Evolutionary conservation across 2,888 invertebrate genomes (phyloP).

Genomic region (Odontocerum albicorne): DNA sequence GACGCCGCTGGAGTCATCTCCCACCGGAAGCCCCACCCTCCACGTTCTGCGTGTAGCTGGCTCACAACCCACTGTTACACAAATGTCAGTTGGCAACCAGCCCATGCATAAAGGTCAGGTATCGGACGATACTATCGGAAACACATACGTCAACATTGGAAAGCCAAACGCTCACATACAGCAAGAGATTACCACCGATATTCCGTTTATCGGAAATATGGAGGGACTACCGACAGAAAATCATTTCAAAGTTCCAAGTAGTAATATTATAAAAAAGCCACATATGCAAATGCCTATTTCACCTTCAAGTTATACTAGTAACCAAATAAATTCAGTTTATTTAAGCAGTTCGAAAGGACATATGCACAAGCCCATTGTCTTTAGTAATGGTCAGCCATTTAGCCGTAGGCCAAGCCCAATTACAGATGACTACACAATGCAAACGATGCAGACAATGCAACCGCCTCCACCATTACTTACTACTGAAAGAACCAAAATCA

Average conservation of each 20-base stretch:
- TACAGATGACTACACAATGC: conserved; percentile 43
- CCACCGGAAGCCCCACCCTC: conserved; percentile 25
- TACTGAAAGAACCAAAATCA: conserved; percentile 20
- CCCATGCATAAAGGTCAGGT: conserved; percentile 48
- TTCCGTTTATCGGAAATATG: conserved; percentile 5
- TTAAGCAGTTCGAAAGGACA: conserved; percentile 8
- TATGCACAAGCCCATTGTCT: background rate
- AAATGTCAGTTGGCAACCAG: conserved; percentile 35
- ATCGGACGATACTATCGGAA: conserved; percentile 45
- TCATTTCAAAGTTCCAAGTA: conserved; percentile 44
- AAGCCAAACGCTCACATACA: conserved; percentile 50
- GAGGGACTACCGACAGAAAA: conserved; percentile 23
- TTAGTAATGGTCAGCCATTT: conserved; percentile 31
- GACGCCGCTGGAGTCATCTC: conserved; percentile 24
- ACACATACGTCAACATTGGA: conserved; percentile 49
- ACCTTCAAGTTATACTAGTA: conserved; percentile 22
- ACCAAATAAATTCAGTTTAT: conserved; percentile 34
- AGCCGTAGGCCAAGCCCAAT: conserved; percentile 38
- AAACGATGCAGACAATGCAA: conserved; percentile 64
- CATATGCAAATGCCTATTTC: conserved; percentile 41
- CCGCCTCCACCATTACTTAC: conserved; percentile 52
- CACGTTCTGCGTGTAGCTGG: conserved; percentile 37
- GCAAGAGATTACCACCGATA: conserved; percentile 32
- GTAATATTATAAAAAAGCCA: conserved; percentile 38
- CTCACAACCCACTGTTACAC: conserved; percentile 35